Evolutionary conservation across 2,797 vertebrate species (phyloP).

Genomic region (Pipistrellus kuhlii): DNA sequence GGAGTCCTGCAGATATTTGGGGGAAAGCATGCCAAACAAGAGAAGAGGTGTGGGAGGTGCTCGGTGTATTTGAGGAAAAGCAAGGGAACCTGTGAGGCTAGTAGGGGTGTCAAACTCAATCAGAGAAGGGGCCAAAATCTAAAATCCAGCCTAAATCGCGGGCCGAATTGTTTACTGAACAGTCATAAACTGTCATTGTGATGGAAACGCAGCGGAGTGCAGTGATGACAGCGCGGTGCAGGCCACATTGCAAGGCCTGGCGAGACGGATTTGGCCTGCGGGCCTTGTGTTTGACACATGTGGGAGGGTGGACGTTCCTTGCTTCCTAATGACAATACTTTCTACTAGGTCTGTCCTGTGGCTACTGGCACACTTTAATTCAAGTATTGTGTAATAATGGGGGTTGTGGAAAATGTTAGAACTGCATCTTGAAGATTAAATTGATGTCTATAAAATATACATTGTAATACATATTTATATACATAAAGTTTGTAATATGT

Average conservation of each 20-base stretch:
- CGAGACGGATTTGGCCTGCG: too few relatives aligned
- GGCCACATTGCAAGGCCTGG: too few relatives aligned
- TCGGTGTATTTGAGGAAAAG: too few relatives aligned
- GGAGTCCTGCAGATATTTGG: not conserved
- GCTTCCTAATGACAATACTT: not conserved
- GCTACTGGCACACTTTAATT: not conserved
- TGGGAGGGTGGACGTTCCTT: rapidly evolving
- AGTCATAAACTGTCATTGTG: too few relatives aligned
- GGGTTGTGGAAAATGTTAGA: not conserved
- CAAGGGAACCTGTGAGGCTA: not conserved
- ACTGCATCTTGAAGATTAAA: not conserved
- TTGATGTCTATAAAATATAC: not conserved
- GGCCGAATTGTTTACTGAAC: too few relatives aligned
- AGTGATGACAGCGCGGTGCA: too few relatives aligned
- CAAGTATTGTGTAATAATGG: not conserved
- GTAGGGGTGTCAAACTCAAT: too few relatives aligned
- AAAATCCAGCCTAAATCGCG: too few relatives aligned
- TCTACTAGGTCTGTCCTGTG: not conserved
- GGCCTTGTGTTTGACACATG: too few relatives aligned
- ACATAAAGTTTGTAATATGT: not conserved
- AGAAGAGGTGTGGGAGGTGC: not conserved
- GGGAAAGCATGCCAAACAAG: not conserved
- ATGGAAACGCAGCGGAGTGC: too few relatives aligned
- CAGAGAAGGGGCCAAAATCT: too few relatives aligned
- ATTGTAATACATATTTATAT: not conserved